Base-by-base conservation (phyloP, 2,888 invertebrate genomes). In the Vandiemenella viatica region DNA sequence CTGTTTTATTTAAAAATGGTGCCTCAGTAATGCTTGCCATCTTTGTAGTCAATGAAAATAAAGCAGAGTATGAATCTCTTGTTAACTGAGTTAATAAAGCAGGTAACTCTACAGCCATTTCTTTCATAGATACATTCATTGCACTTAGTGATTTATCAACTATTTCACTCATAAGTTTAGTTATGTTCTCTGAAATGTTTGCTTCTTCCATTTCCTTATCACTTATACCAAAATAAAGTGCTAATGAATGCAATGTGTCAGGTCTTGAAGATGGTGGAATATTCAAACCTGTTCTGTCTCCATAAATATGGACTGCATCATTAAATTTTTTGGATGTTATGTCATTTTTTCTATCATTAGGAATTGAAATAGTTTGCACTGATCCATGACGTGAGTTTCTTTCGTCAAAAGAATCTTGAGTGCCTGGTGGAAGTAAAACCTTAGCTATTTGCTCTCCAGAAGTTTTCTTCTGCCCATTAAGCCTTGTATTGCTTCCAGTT, bases 201-300 rank as follows among this genome's bases (percentile, higher is more conserved):
- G 32, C n/a, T 32, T 10, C 10, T 32, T 32, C 32, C 32, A 32
- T 32, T 32, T 32, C 32, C n/a, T 32, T n/a, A n/a, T 32, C 32
- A 10, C 13, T 32, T 2, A 32, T 48, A 38, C 3, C 85, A 61
- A 86, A 87, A 60, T 87, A 88, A 55, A 83, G 75, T 1, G 87
- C 86, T 41, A 88, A 63, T 0, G 85, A 82, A 57, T 84, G 83
- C 10, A 85, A 67, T 0, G 84, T 82, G 61, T 83, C 81, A 0
- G 86, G 84, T 1, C 84, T 83, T 0, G 81, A 75, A 0, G 84
- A 83, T 15, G 80, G 78, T 3, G 83, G 82, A 7, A 81, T 75
- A 5, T 77, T 70, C n/a, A 82, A 65, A 4, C 80, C 83, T 26
- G 74, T 72, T 52, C 80, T 48, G 22, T 45, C 49, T 17, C 48